Conservation (phyloP, 2,888 invertebrate genomes). For the Folsomia candida region DNA sequence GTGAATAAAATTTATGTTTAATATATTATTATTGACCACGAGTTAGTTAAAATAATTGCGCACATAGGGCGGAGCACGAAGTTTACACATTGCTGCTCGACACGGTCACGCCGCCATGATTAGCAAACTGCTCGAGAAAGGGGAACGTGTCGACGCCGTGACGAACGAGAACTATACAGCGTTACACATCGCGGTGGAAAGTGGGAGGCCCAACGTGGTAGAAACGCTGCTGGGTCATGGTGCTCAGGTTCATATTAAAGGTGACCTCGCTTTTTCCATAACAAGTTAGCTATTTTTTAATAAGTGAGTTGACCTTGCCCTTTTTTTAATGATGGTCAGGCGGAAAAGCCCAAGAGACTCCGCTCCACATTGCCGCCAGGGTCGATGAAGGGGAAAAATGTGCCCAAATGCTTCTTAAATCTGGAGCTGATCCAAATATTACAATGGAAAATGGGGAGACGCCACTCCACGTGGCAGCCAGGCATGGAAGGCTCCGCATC, state of each 20-base stretch:
- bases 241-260: slow-evolving; percentile 92
- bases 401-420: slow-evolving; percentile 94
- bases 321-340: slow-evolving; percentile 56
- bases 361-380: slow-evolving; percentile 93
- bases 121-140: slow-evolving; percentile 89
- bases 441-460: slow-evolving; percentile 95
- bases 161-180: slow-evolving; percentile 98
- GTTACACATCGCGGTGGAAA: slow-evolving; percentile 88
- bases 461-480: slow-evolving; percentile 83
- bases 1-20: slow-evolving; percentile 54
- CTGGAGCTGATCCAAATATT: slow-evolving; percentile 94
- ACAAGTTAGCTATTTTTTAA: background rate
- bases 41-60: too few relatives aligned
- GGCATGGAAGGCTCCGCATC: slow-evolving; percentile 84
- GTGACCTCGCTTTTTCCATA: slow-evolving; percentile 53
- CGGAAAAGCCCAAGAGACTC: slow-evolving; percentile 85
- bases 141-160: slow-evolving; percentile 92
- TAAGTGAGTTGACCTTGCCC: background rate
- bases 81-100: slow-evolving; percentile 95
- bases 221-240: slow-evolving; percentile 94
- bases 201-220: slow-evolving; percentile 88
- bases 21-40: background rate
- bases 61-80: slow-evolving; percentile 88
- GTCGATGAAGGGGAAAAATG: slow-evolving; percentile 88
- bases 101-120: slow-evolving; percentile 97